Evolutionary conservation across 2,113 vertebrate species (phyloP).

Genomic region (Tringa solitaria): DNA sequence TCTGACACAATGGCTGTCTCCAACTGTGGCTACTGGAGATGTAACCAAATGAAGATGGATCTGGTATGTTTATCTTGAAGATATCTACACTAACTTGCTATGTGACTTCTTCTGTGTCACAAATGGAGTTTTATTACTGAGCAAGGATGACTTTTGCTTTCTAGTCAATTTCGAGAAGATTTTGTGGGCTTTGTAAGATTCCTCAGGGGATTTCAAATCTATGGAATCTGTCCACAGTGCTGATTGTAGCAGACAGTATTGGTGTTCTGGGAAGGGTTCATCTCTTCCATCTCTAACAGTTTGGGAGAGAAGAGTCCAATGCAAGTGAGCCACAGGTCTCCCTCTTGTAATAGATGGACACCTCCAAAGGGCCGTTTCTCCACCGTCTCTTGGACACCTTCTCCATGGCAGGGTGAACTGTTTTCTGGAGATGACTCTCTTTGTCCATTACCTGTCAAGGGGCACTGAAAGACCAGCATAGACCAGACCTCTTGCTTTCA

Average conservation of each 20-base stretch:
- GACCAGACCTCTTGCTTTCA: neutral
- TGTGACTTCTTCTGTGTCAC: neutral
- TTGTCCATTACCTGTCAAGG: neutral
- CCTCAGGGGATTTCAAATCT: neutral
- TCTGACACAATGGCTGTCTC: neutral
- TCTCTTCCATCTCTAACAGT: neutral
- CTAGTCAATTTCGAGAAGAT: neutral
- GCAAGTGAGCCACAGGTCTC: neutral
- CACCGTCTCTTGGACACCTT: neutral
- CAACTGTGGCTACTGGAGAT: neutral
- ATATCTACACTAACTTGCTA: neutral
- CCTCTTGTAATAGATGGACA: neutral
- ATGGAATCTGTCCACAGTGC: neutral
- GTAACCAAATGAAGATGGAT: neutral
- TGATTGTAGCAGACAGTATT: neutral
- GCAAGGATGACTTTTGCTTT: neutral
- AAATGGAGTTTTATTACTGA: neutral
- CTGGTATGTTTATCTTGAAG: neutral
- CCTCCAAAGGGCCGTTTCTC: neutral
- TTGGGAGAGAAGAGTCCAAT: neutral
- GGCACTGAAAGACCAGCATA: neutral
- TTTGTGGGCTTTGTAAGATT: neutral
- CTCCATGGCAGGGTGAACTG: neutral
- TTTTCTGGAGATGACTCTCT: neutral
- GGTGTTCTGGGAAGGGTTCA: neutral